Base-by-base conservation (phyloP, 2,888 invertebrate species). In the Lepidocyrtoides sp. region DNA sequence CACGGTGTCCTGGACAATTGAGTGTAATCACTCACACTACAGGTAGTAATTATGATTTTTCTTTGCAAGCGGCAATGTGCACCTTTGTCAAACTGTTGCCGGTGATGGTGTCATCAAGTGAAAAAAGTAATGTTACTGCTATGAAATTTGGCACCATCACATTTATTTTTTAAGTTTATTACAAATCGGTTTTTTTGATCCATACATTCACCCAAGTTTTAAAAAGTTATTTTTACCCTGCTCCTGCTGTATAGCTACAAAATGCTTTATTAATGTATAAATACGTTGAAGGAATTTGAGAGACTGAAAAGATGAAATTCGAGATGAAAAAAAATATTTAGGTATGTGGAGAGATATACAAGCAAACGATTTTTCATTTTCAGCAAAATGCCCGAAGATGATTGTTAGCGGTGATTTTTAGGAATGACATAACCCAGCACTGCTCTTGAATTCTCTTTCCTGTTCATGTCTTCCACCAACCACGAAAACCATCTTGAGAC, bases 21-120 rank as follows among this genome's bases (percentile, higher is more conserved):
- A 14, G 29, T 29, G 26, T 84, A 54, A 84, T 69, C 72, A 84
- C 54, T 84, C 69, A 54, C 48, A 36, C 84, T 36, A 54, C 84
- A 84, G 84, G 84, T 23, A 84, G 51, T 72, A 84, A 84, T 84
- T 32, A 84, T 54, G 1, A 14, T 66, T 29, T 36, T 12, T 3
- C 1, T 63, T 14, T 3, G 51, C 14, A n/a, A 51, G 57, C 3
- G 17, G 17, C 20, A 57, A 20, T 17, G 5, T 57, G 20, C 10
- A 41, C 10, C 5, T 41, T 20, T 57, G 17, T 57, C 20, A 57
- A 12, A 57, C 57, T 57, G n/a, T 14, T n/a, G 14, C 51, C 51
- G 5, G 8, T 14, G 14, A 51, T 51, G 14, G 14, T 51, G 5
- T n/a, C 14, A 14, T 51, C 5, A 8, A 5, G 36, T 36, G 36